Evolutionary conservation across 2,113 vertebrate genomes (phyloP).

Genomic region (Motacilla tschutschensis): DNA sequence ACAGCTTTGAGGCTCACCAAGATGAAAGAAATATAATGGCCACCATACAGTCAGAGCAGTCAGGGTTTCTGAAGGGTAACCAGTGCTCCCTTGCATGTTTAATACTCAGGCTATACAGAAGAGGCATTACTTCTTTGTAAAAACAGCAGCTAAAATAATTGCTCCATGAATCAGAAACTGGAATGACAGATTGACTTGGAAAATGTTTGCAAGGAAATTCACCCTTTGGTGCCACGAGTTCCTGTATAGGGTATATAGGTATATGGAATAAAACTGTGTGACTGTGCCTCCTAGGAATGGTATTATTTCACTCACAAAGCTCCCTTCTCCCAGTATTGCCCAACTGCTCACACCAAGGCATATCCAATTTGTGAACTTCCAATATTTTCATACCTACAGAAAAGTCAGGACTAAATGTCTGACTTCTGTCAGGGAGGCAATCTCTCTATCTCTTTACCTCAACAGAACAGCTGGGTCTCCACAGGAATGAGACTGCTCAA

Average conservation of each 20-base stretch:
- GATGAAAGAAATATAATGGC: background rate
- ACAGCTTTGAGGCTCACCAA: background rate
- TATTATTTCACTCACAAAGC: background rate
- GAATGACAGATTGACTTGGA: background rate
- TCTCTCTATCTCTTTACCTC: background rate
- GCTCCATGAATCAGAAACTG: background rate
- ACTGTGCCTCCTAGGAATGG: background rate
- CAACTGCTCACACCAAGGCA: background rate
- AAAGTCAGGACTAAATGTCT: rapidly evolving
- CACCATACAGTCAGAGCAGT: background rate
- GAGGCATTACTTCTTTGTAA: background rate
- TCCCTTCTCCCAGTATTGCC: background rate
- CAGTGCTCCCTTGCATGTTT: background rate
- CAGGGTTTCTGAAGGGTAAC: background rate
- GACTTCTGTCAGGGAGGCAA: background rate
- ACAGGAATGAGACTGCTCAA: background rate
- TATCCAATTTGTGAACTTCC: background rate
- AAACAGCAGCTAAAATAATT: background rate
- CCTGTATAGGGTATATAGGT: background rate
- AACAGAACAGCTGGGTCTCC: background rate
- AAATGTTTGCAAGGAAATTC: background rate
- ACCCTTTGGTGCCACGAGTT: background rate
- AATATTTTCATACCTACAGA: background rate
- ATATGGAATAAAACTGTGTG: background rate
- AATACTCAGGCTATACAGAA: background rate